A percentile compares a stretch with the other conserved stretches of the same genome.
phyloP scores from a whole-genome alignment of 2,888 invertebrate genomes.

The Dioctria linearis region DNA sequence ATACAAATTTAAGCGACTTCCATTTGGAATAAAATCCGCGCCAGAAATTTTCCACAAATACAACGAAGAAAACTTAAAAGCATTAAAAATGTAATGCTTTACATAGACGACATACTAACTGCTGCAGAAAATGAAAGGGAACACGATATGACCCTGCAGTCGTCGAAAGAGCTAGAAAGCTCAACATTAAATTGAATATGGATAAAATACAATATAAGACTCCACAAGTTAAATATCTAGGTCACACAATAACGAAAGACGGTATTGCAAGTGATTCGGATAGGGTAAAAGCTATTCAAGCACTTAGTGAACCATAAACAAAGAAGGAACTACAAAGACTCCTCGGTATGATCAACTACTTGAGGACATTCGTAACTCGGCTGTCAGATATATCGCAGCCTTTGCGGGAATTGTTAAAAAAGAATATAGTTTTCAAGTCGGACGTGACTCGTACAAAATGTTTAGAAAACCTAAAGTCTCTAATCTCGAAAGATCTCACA shows the following conservation, averaged over 20 bases:
- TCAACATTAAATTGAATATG: neutral
- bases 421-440: too few species aligned
- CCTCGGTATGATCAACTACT: too few species aligned
- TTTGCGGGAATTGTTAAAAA: too few species aligned
- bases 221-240: neutral
- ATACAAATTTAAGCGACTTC: too few species aligned
- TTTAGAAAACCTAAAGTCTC: too few species aligned
- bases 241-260: neutral
- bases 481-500: too few species aligned
- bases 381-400: too few species aligned
- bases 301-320: too few species aligned
- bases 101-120: neutral
- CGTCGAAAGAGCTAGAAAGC: neutral
- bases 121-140: neutral
- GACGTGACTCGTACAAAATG: too few species aligned
- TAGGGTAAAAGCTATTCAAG: neutral
- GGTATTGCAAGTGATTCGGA: neutral
- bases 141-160: neutral
- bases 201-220: neutral
- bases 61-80: neutral
- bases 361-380: too few species aligned
- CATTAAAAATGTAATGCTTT: neutral
- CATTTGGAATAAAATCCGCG: neutral
- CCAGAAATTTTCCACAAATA: neutral
- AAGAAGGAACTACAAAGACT: too few species aligned